Conservation (phyloP, 2,888 invertebrate genomes). For the Sacculina carcini region DNA sequence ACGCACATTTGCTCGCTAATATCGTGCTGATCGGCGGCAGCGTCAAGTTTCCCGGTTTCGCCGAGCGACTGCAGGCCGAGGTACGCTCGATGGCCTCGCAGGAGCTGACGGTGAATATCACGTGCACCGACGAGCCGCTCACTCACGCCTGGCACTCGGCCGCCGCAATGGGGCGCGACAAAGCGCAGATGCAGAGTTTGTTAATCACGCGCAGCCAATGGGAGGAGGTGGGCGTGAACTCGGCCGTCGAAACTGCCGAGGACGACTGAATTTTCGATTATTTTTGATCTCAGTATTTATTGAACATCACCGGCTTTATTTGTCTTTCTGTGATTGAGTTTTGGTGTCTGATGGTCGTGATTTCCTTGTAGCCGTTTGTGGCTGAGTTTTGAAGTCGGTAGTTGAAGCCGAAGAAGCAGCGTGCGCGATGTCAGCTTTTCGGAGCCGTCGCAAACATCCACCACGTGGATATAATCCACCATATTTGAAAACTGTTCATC, state of each 20-base stretch:
- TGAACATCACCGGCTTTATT: too few relatives aligned
- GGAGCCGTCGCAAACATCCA: too few relatives aligned
- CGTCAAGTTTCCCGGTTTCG: constrained; percentile 63
- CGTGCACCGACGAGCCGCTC: constrained; percentile 35
- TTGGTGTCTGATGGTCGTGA: too few relatives aligned
- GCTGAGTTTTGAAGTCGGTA: too few relatives aligned
- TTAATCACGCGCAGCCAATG: constrained; percentile 59
- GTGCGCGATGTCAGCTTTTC: too few relatives aligned
- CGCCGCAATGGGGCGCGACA: constrained; percentile 39
- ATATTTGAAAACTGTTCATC: too few relatives aligned
- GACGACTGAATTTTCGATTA: too few relatives aligned
- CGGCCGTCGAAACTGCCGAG: constrained; percentile 22
- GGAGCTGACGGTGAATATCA: constrained; percentile 46
- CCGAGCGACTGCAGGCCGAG: constrained; percentile 46
- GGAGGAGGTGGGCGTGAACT: constrained; percentile 49
- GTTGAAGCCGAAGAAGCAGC: too few relatives aligned
- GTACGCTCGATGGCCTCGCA: constrained; percentile 49
- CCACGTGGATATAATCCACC: too few relatives aligned
- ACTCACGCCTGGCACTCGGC: constrained; percentile 78
- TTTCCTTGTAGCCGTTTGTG: too few relatives aligned
- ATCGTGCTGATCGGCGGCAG: constrained; percentile 55
- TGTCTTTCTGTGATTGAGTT: too few relatives aligned
- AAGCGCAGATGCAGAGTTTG: constrained; percentile 32
- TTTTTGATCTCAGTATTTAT: too few relatives aligned
- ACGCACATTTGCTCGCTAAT: constrained; percentile 42